Evolutionary conservation across 53 echinoderm and acorn worm species (phyloP), one percentile per base, ranked within the genome.

Genomic region (Zoroaster sp.): DNA sequence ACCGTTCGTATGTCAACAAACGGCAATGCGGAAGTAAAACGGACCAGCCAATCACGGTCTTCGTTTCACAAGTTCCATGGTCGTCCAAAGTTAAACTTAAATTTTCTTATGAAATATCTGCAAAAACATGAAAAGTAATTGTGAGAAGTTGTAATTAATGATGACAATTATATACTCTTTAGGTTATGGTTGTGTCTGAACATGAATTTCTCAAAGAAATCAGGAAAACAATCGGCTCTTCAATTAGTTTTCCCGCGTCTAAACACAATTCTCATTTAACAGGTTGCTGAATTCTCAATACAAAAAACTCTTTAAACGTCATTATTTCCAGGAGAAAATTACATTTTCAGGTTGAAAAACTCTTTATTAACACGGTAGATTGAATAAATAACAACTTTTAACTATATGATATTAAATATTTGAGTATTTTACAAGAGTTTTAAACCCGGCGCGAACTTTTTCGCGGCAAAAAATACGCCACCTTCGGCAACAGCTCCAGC

Each of bases 381-480:
- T 46, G 44, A 4, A 3, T 70, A 17, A 35, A 20, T 33, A 23
- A 35, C 12, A 14, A 71, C 30, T 71, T 7, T 31, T 1, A 6
- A 44, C 36, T 35, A 2, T 68, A 66, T 82, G 17, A 66, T 66
- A 30, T 45, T 30, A 66, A 66, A 66, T 23, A 65, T 43, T 82
- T 67, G 13, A 41, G 43, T 66, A 67, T 67, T 83, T 85, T 71
- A 41, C 71, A 47, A 35, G 85, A 33, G 85, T 69, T 69, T 85
- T 85, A 85, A 85, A 85, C 45, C 85, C 66, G 85, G 85, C 85
- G 85, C 85, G 85, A 85, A 85, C 45, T 70, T 85, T 83, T 85
- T 85, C 85, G 85, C 85, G 85, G 85, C 85, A 85, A 85, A 85
- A 79, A 85, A 85, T 85, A 71, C 85, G 85, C 85, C 85, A 85